Evolutionary conservation across 2,888 invertebrate genomes (phyloP).

Genomic region (Pollenia labialis): DNA sequence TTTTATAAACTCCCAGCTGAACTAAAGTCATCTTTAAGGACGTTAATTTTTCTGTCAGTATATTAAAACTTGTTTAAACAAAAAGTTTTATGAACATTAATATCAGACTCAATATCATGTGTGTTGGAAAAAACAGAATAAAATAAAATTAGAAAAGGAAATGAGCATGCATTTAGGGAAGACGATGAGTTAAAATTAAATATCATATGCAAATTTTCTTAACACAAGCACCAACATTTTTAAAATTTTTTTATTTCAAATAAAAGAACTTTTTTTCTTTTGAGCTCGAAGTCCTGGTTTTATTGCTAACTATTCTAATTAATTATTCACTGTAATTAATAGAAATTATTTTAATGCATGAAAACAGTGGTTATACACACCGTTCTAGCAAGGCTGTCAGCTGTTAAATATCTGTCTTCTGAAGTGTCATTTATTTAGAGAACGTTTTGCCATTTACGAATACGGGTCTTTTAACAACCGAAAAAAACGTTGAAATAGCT

Average conservation of each 20-base stretch:
- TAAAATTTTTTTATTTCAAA: background rate
- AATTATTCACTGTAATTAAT: background rate
- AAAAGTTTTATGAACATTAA: background rate
- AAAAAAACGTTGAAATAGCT: background rate
- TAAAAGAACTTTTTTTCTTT: no score
- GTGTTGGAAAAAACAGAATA: no score
- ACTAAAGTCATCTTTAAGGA: no score
- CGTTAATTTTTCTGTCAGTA: background rate
- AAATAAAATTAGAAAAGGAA: background rate
- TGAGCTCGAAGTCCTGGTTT: no score
- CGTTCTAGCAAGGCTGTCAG: no score
- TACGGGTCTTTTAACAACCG: no score
- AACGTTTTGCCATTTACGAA: no score
- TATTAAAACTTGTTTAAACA: background rate
- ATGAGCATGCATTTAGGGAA: background rate
- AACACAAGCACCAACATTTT: background rate
- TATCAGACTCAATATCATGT: background rate
- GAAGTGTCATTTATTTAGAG: no score
- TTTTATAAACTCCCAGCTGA: no score
- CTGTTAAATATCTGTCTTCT: no score
- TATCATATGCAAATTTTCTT: background rate
- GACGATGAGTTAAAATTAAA: background rate
- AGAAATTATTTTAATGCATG: background rate
- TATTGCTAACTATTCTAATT: no score
- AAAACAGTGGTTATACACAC: background rate